Evolutionary conservation across 1,140 invertebrate species (phyloP), one percentile per base, ranked within the genome.

Genomic region (Halyomorpha halys): DNA sequence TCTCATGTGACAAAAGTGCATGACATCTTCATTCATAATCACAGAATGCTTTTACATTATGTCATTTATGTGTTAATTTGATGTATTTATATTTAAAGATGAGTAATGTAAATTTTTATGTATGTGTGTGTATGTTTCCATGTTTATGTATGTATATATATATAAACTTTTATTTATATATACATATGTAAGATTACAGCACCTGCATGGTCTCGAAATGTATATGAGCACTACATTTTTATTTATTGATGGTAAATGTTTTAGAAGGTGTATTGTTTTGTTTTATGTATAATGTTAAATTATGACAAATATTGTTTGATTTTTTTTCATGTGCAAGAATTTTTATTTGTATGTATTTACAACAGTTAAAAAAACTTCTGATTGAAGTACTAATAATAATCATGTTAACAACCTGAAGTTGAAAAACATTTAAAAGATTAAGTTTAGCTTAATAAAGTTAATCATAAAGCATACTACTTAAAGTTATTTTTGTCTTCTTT

Each of bases 111-210:
- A 18, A 23, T 56, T 19, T 25, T 21, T 56, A 23, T 21, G 53
- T 56, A 25, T 56, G 53, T 56, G 53, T 56, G 53, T 56, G 53
- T 56, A 23, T 56, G 53, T 56, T 6, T 56, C 8, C 23, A 25
- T 56, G 53, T 56, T 19, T 25, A 25, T 25, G 53, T 25, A 25
- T 56, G 53, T 25, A 39, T 39, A 39, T 56, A 23, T 18, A 21
- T 56, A 25, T 56, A 23, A 23, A 23, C 23, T 11, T 56, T 19
- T 56, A 23, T 56, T 19, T 56, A 23, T 56, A 23, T 56, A 25
- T 56, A 23, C 23, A 23, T 15, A 15, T 25, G 53, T 25, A 25
- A 23, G 53, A 16, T 19, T 19, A 49, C 11, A 49, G 47, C 47
- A 49, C 47, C 21, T 49, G 47, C 47, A 49, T 49, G 47, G 47